Evolutionary conservation across 2,113 vertebrate genomes (phyloP), one percentile per base, ranked within the genome.

Genomic region (Alouatta palliata): DNA sequence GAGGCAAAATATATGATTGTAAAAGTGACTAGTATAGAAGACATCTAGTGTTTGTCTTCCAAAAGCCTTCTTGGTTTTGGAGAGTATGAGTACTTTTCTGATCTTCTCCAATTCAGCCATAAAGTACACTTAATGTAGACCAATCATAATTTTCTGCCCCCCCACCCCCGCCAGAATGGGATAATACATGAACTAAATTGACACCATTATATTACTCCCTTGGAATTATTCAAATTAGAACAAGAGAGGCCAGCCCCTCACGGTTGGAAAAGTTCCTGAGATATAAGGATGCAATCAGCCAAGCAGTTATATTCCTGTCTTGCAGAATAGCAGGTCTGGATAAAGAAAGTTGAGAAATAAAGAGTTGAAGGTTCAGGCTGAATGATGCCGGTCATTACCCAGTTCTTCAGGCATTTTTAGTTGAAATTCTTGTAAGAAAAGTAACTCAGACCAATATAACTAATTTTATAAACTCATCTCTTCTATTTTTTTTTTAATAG

Each of bases 161-260:
- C 4, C 16, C 4, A 4, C 52, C 1, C 32, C 12, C 70, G 5
- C 27, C 16, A 68, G 10, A 45, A 3, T 17, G 58, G 32, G 58
- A 19, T 23, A 71, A 47, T 45, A 49, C 1, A 5, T 37, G 30
- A 47, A 25, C 8, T 37, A 23, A 54, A 58, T 30, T 12, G 23
- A 49, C 6, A 13, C 3, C 54, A 54, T n/a, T 52, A 13, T 82
- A n/a, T 54, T 66, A 40, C 19, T n/a, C 5, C 16, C 19, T 12
- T 6, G 23, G 20, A 8, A 8, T 61, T 45, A 47, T 73, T 14
- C 19, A 88, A 45, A 73, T 73, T 25, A 88, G 40, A 32, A 61
- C 1, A 27, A 27, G 23, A 10, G 4, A 16, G 1, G 6, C 61
- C 10, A n/a, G 17, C 10, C n/a, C 10, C 5, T 86, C 25, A 32